A percentile compares a stretch with the other conserved stretches of the same genome.
These are phyloP conservation scores for Drosophila mettleri DNA, from an alignment of 2,888 invertebrate species.

Conservation along the genomic window DNA sequence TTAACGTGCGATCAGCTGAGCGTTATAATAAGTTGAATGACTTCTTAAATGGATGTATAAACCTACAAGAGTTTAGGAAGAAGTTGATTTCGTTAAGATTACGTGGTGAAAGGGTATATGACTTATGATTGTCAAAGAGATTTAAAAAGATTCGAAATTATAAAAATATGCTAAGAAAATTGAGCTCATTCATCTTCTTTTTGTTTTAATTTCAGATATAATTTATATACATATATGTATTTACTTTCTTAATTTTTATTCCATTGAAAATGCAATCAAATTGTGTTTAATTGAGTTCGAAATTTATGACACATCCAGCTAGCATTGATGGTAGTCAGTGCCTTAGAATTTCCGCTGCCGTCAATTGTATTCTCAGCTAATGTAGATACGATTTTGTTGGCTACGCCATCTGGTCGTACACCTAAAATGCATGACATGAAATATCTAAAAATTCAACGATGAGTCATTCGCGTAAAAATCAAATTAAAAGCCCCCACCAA, in stretches of 20 bases:
- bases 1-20: conserved; percentile 39
- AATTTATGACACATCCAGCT: conserved; percentile 39
- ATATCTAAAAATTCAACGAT: conserved; percentile 74
- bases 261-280: conserved; percentile 4
- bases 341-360: conserved; percentile 67
- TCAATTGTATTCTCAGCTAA: conserved; percentile 56
- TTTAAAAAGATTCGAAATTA: not conserved
- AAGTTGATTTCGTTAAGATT: not conserved
- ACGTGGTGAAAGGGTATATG: not conserved
- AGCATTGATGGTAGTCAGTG: conserved; percentile 17
- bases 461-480: conserved; percentile 66
- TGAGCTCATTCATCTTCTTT: no score
- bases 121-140: not conserved
- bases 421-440: conserved; percentile 53
- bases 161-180: not conserved
- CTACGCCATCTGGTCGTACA: conserved; percentile 63
- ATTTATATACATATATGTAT: not conserved
- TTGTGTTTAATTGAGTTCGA: conserved; percentile 27
- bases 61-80: no score
- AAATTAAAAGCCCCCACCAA: conserved; percentile 50
- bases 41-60: conserved; percentile 10
- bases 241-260: not conserved
- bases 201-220: not conserved
- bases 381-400: conserved; percentile 23
- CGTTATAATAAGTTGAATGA: conserved; percentile 36